These are phyloP conservation scores for Gambusia yucatana DNA, from an alignment of 2,797 vertebrate genomes.

Conservation along the genomic window DNA sequence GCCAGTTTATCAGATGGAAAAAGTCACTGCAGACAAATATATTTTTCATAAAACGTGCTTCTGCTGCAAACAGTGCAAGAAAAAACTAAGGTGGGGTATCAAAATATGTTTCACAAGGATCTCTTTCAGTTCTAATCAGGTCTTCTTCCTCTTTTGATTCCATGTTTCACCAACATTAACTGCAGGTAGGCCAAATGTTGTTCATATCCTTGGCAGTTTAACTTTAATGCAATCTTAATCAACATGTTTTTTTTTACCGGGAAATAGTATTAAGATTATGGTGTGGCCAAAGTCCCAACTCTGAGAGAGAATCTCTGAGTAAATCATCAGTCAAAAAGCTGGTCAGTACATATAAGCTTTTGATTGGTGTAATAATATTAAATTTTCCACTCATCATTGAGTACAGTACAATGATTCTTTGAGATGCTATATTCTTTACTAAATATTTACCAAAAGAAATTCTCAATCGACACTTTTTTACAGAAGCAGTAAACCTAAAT, in stretches of 20 bases:
- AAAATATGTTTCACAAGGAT: constrained; percentile 13
- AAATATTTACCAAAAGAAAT: background rate
- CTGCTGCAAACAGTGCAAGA: constrained; percentile 86
- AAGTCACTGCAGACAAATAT: constrained; percentile 77
- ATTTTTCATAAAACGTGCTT: constrained; percentile 86
- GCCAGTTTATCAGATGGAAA: constrained; percentile 84
- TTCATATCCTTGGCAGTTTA: background rate
- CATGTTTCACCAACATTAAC: background rate
- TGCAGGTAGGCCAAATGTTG: background rate
- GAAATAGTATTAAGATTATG: background rate
- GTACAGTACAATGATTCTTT: background rate
- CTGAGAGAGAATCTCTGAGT: background rate
- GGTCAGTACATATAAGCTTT: background rate
- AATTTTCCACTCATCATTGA: background rate
- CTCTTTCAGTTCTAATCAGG: background rate
- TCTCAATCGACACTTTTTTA: no score
- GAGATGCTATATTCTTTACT: background rate
- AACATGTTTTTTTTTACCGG: no score
- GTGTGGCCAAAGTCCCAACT: background rate
- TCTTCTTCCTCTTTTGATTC: background rate
- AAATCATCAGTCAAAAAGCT: background rate
- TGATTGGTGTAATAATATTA: background rate
- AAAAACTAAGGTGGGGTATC: constrained; percentile 86
- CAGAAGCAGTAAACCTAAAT: background rate
- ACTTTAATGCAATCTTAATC: background rate